Evolutionary conservation across 2,113 vertebrate species (phyloP), one percentile per base, ranked within the genome.

Genomic region (Tylochromis polylepis): DNA sequence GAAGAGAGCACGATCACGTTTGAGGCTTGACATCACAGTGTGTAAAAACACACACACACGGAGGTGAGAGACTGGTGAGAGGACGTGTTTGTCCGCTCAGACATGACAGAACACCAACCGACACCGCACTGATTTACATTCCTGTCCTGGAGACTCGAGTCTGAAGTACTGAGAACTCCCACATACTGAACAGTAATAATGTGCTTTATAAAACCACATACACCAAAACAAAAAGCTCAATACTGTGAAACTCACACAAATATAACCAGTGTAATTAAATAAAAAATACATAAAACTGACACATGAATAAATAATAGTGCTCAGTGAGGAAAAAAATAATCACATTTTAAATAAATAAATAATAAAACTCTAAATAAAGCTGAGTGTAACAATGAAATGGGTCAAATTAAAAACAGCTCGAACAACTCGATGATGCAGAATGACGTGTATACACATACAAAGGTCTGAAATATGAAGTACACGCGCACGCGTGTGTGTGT

Each of bases 51-150:
- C 7, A 70, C 27, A 80, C n/a, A 34, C 4, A 75, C 9, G 55
- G 10, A 24, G 58, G 18, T 22, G 2, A 49, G 81, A 55, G 11
- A 27, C 8, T 12, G 57, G 24, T 24, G 62, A 55, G 62, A 56
- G 72, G 87, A 85, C 85, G 67, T 60, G 82, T 89, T 88, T 86
- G 85, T 84, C 90, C 85, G 57, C 56, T 81, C 65, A n/a, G 58
- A 84, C 57, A 55, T 89, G 88, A 85, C 80, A 10, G 53, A 81
- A 85, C 79, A 86, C 84, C 59, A 60, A 20, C 41, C 81, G 36
- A 9, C 36, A 8, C 36, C 10, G 11, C 38, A 11, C 34, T 36
- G 5, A 8, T 41, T 11, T 41, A 11, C 11, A 41, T 41, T 41
- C 10, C 3, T 3, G 6, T 41, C 38, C 38, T 38, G 36, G 8